Evolutionary conservation across 2,797 vertebrate genomes (phyloP).

Genomic region (Hemitrygon akajei): DNA sequence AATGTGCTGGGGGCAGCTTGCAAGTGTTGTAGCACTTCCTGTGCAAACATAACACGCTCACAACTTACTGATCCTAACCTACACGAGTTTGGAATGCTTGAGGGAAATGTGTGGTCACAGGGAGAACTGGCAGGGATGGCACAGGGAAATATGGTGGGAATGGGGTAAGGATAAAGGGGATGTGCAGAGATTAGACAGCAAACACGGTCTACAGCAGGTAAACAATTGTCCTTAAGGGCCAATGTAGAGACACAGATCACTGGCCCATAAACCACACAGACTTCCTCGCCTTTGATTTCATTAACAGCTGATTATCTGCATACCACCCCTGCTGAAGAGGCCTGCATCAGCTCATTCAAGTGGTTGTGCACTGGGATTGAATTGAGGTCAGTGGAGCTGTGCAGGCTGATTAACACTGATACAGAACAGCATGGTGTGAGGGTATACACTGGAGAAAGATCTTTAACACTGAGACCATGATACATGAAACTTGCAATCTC

Average conservation of each 20-base stretch:
- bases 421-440: no score
- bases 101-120: neutral
- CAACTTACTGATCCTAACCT: no score
- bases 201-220: no score
- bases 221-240: neutral
- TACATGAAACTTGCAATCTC: no score
- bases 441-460: no score
- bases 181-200: neutral
- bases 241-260: neutral
- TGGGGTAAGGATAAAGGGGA: neutral
- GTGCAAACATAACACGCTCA: no score
- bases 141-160: neutral
- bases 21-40: no score
- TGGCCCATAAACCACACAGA: neutral
- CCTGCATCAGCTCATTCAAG: neutral
- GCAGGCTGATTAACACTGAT: no score
- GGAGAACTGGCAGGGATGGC: neutral
- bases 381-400: no score
- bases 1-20: no score
- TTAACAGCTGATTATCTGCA: neutral
- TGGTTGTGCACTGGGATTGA: neutral
- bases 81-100: no score
- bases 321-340: neutral
- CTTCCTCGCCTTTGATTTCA: constrained; percentile 20
- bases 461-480: no score